phyloP scores from a whole-genome alignment of 1,140 invertebrate species.

The Aphaenogaster floridana region DNA sequence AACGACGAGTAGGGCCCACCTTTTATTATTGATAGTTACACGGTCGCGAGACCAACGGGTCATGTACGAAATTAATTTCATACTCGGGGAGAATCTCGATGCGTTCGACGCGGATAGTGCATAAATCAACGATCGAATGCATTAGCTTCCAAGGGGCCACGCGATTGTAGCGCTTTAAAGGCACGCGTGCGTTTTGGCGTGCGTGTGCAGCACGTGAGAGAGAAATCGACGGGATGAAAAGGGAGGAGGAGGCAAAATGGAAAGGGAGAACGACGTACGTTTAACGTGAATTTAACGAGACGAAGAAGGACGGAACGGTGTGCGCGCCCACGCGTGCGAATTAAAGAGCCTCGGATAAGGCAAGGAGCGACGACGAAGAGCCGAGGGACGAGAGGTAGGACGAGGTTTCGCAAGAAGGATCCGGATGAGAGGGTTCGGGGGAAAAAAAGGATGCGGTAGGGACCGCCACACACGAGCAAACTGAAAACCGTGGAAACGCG shows the following conservation, averaged over 20 bases:
- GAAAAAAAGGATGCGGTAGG: slow-evolving; percentile 62
- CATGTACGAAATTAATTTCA: slow-evolving; percentile 85
- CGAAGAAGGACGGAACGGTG: slow-evolving; percentile 41
- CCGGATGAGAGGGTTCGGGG: slow-evolving; percentile 26
- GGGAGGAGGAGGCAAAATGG: neutral
- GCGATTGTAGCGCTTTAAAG: slow-evolving; percentile 77
- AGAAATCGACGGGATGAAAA: slow-evolving; percentile 26
- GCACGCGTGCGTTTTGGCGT: slow-evolving; percentile 69
- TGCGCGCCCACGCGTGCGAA: slow-evolving; percentile 80
- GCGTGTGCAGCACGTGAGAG: slow-evolving; percentile 31
- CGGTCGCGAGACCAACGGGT: slow-evolving; percentile 77
- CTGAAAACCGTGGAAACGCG: slow-evolving; percentile 75
- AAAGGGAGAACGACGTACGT: slow-evolving; percentile 26
- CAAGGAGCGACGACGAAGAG: slow-evolving; percentile 49
- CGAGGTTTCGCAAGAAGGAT: slow-evolving; percentile 22
- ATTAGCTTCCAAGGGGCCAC: slow-evolving; percentile 79
- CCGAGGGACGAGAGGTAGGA: slow-evolving; percentile 20
- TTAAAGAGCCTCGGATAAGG: slow-evolving; percentile 80
- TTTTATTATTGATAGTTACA: slow-evolving; percentile 83
- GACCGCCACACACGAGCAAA: slow-evolving; percentile 71
- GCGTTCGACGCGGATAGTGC: slow-evolving; percentile 78
- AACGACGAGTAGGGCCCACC: slow-evolving; percentile 59
- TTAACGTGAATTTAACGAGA: slow-evolving; percentile 44
- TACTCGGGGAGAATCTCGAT: slow-evolving; percentile 79
- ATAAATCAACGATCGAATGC: slow-evolving; percentile 84